phyloP scores from a whole-genome alignment of 2,797 vertebrate genomes.

The Natrix natrix region DNA sequence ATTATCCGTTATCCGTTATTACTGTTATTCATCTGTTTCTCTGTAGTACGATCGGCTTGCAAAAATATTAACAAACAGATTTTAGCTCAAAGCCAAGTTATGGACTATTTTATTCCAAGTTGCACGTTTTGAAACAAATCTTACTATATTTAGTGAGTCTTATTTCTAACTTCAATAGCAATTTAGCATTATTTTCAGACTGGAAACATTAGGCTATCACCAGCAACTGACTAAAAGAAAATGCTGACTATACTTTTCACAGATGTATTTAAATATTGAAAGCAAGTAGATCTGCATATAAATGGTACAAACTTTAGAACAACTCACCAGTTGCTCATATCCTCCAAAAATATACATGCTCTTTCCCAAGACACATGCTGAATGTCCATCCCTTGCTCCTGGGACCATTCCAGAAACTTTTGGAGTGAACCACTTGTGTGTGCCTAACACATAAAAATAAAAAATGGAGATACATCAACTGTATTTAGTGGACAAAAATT shows the following conservation, averaged over 20 bases:
- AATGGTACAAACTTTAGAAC: background rate
- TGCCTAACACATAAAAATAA: constrained; percentile 71
- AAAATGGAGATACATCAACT: background rate
- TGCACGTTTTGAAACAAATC: background rate
- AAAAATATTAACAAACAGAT: background rate
- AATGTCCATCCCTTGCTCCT: constrained; percentile 95
- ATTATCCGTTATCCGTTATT: background rate
- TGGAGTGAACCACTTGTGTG: constrained; percentile 93
- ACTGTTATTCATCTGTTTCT: background rate
- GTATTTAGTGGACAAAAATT: constrained; percentile 22
- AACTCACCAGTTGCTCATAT: constrained; percentile 95
- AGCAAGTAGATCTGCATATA: background rate
- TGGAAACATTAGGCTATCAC: background rate
- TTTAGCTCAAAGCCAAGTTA: background rate
- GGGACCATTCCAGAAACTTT: constrained; percentile 89
- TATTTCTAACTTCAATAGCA: background rate
- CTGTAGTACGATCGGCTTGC: background rate
- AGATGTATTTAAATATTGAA: background rate
- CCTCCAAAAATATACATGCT: constrained; percentile 98
- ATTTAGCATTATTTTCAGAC: background rate
- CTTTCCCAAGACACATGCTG: constrained; percentile 89
- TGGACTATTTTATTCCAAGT: background rate
- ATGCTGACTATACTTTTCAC: background rate
- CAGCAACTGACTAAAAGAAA: too few relatives aligned
- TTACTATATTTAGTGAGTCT: background rate